Conservation (phyloP, 2,888 invertebrate species). For the Callosobruchus maculatus region DNA sequence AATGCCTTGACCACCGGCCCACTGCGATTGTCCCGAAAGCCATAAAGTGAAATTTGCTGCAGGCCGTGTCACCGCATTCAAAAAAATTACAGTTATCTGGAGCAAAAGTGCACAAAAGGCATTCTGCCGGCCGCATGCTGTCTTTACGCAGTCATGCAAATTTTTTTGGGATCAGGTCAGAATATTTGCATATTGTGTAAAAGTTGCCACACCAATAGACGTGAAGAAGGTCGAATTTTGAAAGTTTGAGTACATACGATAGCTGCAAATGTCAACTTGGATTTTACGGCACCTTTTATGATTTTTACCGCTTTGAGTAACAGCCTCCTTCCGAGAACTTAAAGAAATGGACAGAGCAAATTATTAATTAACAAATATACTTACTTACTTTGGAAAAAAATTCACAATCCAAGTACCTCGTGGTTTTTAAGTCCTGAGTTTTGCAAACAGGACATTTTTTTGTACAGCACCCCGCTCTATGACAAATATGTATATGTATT, state of each 20-base stretch:
- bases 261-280: no score
- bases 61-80: not conserved
- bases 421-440: no score
- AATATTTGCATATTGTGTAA: not conserved
- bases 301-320: no score
- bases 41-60: constrained; percentile 13
- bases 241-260: not conserved
- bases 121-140: constrained; percentile 9
- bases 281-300: no score
- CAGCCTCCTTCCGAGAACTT: no score
- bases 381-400: no score
- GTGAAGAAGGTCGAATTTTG: constrained; percentile 10
- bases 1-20: constrained; percentile 6
- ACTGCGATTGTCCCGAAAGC: constrained; percentile 12
- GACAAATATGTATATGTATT: no score
- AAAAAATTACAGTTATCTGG: constrained; percentile 21
- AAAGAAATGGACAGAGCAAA: no score
- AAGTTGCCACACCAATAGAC: not conserved
- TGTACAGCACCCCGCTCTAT: no score
- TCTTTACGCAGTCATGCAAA: constrained; percentile 18
- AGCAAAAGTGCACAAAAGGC: constrained; percentile 13
- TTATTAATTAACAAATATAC: no score
- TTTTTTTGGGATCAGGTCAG: constrained; percentile 6
- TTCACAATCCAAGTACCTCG: no score
- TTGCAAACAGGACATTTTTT: no score